Evolutionary conservation across 1,140 invertebrate species (phyloP).

Genomic region (Papilio machaon): DNA sequence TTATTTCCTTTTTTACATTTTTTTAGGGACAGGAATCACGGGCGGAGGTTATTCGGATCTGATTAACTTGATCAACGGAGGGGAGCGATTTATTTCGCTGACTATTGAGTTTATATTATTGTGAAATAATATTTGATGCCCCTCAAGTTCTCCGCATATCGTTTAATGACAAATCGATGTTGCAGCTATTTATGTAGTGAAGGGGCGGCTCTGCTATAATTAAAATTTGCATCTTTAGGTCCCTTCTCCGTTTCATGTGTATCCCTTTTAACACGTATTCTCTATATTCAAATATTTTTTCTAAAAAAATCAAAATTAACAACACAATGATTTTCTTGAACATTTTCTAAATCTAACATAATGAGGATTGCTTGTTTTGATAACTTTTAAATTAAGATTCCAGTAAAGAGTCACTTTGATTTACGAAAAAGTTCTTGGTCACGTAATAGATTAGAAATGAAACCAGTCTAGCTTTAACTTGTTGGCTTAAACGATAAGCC

Average conservation of each 20-base stretch:
- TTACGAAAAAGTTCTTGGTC: background rate
- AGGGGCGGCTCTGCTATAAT: conserved; percentile 1
- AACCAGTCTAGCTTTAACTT: conserved; percentile 2
- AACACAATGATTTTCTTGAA: too few relatives aligned
- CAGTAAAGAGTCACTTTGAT: background rate
- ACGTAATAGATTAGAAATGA: conserved; percentile 6
- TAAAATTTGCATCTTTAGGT: conserved; percentile 24
- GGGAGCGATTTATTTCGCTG: background rate
- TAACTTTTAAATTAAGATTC: background rate
- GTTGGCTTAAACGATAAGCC: conserved; percentile 10
- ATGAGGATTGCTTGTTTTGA: background rate
- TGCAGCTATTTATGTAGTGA: background rate
- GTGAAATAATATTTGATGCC: background rate
- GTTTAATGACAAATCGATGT: background rate
- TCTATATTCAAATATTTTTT: background rate
- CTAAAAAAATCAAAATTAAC: background rate
- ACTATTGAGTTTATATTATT: background rate
- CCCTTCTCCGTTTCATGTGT: background rate
- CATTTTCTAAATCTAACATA: too few relatives aligned
- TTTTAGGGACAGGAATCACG: background rate
- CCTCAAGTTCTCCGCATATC: background rate
- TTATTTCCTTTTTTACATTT: background rate
- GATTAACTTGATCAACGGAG: background rate
- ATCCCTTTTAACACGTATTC: background rate
- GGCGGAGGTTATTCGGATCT: background rate